A percentile compares a stretch with the other conserved stretches of the same genome.
Conservation (phyloP, 2,888 invertebrate species). For the Cheilosia soror region DNA sequence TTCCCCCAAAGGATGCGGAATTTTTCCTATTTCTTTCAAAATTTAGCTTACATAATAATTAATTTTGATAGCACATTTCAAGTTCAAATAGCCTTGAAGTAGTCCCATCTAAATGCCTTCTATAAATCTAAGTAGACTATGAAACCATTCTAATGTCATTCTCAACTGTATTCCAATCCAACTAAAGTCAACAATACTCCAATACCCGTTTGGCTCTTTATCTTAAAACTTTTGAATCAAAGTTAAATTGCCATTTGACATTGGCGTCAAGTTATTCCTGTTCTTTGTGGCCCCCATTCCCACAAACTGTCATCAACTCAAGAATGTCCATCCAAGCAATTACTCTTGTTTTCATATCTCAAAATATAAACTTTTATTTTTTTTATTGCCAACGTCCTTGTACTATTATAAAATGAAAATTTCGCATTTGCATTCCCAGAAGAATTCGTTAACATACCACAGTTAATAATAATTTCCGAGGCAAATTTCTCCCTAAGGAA, state of each 20-base stretch:
- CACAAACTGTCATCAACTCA: not conserved
- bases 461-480: conserved; percentile 1
- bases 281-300: not conserved
- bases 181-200: too few species aligned
- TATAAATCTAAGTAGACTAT: too few species aligned
- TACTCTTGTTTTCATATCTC: not conserved
- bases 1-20: too few species aligned
- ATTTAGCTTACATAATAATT: too few species aligned
- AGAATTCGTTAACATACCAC: conserved; percentile 15
- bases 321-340: not conserved
- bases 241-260: not conserved
- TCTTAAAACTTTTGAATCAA: not conserved
- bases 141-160: too few species aligned
- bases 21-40: too few species aligned
- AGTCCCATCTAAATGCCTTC: too few species aligned
- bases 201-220: too few species aligned
- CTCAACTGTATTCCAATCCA: too few species aligned
- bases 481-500: not conserved
- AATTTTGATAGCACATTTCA: too few species aligned
- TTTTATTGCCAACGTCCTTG: not conserved
- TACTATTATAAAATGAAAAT: not conserved
- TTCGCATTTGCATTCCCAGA: not conserved
- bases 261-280: not conserved
- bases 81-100: too few species aligned
- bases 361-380: not conserved